These are phyloP conservation scores for Thalassoma bifasciatum DNA, from an alignment of 2,113 vertebrate genomes.

Conservation along the genomic window DNA sequence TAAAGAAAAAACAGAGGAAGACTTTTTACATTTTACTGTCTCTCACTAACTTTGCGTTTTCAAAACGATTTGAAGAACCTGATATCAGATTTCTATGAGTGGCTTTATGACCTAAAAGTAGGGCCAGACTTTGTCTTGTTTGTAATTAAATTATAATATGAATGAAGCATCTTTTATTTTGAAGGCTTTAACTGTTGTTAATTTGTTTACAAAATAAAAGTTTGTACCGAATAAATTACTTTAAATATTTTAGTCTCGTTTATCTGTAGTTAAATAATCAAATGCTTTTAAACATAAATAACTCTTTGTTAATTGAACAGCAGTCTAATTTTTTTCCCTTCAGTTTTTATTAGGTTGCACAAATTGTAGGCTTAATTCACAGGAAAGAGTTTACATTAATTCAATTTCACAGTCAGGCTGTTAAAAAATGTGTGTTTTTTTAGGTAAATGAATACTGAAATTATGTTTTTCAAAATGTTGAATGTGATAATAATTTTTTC, in stretches of 20 bases:
- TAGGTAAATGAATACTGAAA: not conserved
- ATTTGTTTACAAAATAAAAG: too few relatives aligned
- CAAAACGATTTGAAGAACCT: not conserved
- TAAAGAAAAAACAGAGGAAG: constrained; percentile 29
- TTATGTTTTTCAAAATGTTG: not conserved
- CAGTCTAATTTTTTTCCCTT: too few relatives aligned
- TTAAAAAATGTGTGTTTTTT: not conserved
- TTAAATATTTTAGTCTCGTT: too few relatives aligned
- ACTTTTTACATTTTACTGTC: not conserved
- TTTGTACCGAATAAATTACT: too few relatives aligned
- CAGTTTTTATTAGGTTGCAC: too few relatives aligned
- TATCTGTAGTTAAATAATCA: too few relatives aligned
- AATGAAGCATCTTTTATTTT: too few relatives aligned
- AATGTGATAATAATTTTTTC: constrained; percentile 16
- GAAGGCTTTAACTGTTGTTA: too few relatives aligned
- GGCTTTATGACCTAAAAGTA: not conserved
- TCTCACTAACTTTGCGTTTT: not conserved
- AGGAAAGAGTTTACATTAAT: not conserved
- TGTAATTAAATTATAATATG: not conserved
- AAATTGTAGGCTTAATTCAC: not conserved
- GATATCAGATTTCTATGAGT: not conserved
- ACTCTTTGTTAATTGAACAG: too few relatives aligned
- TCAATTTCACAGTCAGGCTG: not conserved
- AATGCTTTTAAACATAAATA: too few relatives aligned
- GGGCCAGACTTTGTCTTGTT: not conserved